Conservation (phyloP, 2,113 vertebrate genomes). For the Tamias sibiricus region DNA sequence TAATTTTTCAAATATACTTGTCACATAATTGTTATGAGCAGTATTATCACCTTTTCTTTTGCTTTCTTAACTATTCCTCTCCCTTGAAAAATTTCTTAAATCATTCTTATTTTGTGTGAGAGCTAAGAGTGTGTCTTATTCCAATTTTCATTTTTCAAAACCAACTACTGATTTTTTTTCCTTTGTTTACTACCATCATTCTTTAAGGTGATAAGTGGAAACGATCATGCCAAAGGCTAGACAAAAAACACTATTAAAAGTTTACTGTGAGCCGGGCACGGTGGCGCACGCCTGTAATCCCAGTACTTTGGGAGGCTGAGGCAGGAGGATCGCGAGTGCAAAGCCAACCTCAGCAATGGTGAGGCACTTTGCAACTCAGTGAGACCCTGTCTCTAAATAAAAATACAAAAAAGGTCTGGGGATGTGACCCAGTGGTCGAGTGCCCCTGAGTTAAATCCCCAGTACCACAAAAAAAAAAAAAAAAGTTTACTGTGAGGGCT, state of each 20-base stretch:
- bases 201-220: not conserved
- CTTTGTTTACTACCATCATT: not conserved
- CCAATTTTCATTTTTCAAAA: constrained; percentile 57
- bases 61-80: not conserved
- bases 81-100: constrained; percentile 13
- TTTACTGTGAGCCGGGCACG: too few relatives aligned
- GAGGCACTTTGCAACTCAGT: too few relatives aligned
- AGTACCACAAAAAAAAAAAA: too few relatives aligned
- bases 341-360: too few relatives aligned
- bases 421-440: too few relatives aligned
- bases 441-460: too few relatives aligned
- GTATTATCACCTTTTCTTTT: not conserved
- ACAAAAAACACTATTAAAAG: not conserved
- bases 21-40: not conserved
- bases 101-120: not conserved
- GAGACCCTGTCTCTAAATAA: too few relatives aligned
- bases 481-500: too few relatives aligned
- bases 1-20: not conserved
- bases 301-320: too few relatives aligned
- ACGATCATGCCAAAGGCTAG: not conserved
- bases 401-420: too few relatives aligned
- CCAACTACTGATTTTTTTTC: not conserved
- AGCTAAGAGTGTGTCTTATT: not conserved
- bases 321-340: too few relatives aligned
- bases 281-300: too few relatives aligned